These are phyloP conservation scores for Zalophus californianus DNA, from an alignment of 2,797 vertebrate species.

Conservation along the genomic window DNA sequence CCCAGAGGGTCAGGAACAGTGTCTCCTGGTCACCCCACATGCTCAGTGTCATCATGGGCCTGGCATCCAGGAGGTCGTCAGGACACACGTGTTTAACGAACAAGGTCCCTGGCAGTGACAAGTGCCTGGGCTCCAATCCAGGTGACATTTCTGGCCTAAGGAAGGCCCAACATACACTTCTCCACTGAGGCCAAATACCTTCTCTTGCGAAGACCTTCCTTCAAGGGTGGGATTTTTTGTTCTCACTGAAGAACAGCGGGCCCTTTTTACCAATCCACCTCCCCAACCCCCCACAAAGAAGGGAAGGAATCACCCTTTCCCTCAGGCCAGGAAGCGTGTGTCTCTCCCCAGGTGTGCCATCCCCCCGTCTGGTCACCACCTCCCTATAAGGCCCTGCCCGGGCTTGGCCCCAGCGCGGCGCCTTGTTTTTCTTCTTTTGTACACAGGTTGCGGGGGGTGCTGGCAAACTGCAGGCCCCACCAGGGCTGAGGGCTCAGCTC, in stretches of 20 bases:
- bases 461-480: conserved; percentile 66
- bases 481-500: conserved; percentile 76
- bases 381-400: not conserved
- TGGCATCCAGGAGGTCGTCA: not conserved
- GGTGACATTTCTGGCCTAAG: not conserved
- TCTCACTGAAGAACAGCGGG: not conserved
- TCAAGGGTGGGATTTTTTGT: not conserved
- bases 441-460: conserved; percentile 22
- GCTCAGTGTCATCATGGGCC: not conserved
- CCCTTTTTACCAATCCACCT: too few relatives aligned
- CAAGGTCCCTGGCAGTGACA: not conserved
- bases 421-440: conserved; percentile 39
- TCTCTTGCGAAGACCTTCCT: not conserved
- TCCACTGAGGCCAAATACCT: not conserved
- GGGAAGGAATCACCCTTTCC: fast-evolving
- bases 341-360: fast-evolving
- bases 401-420: not conserved
- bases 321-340: not conserved
- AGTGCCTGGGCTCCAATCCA: not conserved
- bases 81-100: not conserved
- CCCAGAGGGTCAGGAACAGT: not conserved
- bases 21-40: not conserved
- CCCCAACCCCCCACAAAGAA: not conserved
- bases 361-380: not conserved
- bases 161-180: not conserved